Percentiles rank a stretch among this genome's conserved stretches.
Evolutionary conservation across 2,113 vertebrate species (phyloP).

Genomic region (Salvelinus namaycush): DNA sequence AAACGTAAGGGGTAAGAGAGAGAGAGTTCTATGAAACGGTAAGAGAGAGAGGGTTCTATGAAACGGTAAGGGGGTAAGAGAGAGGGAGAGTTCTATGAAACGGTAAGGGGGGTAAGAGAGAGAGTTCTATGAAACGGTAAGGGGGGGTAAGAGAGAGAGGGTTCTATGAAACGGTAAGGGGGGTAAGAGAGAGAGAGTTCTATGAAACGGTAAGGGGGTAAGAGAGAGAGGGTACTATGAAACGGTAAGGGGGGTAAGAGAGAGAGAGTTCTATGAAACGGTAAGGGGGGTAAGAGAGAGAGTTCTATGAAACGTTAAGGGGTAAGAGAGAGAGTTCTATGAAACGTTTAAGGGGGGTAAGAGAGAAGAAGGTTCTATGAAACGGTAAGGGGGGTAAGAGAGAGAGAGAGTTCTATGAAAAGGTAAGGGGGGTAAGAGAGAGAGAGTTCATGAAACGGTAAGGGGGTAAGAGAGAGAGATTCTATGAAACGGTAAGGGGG

Average conservation of each 20-base stretch:
- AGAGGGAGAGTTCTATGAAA: no score
- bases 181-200: constrained; percentile 69
- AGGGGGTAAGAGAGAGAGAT: no score
- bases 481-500: no score
- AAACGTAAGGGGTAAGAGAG: no score
- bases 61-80: not conserved
- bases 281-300: no score
- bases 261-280: constrained; percentile 85
- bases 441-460: constrained; percentile 89
- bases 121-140: not conserved
- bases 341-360: no score
- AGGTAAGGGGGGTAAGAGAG: not conserved
- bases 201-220: constrained; percentile 85
- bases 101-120: not conserved
- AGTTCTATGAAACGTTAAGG: no score
- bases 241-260: not conserved
- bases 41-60: not conserved
- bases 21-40: no score
- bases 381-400: constrained; percentile 69
- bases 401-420: not conserved
- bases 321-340: no score
- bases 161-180: constrained; percentile 97
- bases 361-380: no score
- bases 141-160: constrained; percentile 31
- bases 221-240: not conserved